Conservation (phyloP, 2,113 vertebrate species). For the Oryzias woworae region DNA sequence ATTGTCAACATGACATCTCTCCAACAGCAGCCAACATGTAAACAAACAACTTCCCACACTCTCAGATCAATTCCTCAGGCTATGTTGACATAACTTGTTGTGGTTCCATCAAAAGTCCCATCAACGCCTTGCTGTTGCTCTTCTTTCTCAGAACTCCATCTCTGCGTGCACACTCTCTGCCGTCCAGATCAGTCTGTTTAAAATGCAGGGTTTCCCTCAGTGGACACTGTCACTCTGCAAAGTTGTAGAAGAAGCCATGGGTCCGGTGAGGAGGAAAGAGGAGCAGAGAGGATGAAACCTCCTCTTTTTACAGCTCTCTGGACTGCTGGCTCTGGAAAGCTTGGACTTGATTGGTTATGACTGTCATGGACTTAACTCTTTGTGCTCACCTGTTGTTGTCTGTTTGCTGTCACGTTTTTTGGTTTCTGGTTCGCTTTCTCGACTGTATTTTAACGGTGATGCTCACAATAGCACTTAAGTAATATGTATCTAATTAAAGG, state of each 20-base stretch:
- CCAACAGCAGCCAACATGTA: conserved; percentile 3
- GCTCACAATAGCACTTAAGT: no score
- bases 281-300: conserved; percentile 16
- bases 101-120: conserved; percentile 27
- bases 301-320: conserved; percentile 28
- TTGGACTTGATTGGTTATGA: conserved; percentile 47
- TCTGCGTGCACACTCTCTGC: background rate
- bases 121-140: background rate
- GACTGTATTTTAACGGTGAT: no score
- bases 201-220: background rate
- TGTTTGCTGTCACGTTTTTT: background rate
- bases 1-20: conserved; percentile 46
- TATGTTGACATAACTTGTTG: conserved; percentile 13
- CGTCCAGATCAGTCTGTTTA: conserved; percentile 6
- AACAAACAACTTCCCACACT: conserved; percentile 1
- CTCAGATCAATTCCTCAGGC: conserved; percentile 30
- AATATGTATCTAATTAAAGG: no score
- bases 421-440: conserved; percentile 1
- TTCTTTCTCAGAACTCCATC: background rate
- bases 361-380: conserved; percentile 53
- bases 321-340: conserved; percentile 26
- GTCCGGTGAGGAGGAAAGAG: conserved; percentile 7
- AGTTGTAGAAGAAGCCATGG: background rate
- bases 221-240: no score
- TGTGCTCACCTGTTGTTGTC: conserved; percentile 16